phyloP scores from a whole-genome alignment of 2,113 vertebrate species.

The Grus americana region DNA sequence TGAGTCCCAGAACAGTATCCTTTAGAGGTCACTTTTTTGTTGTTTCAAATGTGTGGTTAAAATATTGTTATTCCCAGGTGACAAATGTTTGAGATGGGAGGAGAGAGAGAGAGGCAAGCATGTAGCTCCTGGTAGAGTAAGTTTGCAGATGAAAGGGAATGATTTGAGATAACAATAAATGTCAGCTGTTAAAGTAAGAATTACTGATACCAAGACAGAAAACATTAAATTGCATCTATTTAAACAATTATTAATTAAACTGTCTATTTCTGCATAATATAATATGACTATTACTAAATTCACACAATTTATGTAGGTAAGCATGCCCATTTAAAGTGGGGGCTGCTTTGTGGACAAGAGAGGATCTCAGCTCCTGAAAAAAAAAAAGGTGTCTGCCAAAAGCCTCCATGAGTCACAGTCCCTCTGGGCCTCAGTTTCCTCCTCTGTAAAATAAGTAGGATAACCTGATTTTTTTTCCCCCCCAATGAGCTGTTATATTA shows the following conservation, averaged over 20 bases:
- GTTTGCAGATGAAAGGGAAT: neutral
- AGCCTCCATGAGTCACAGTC: neutral
- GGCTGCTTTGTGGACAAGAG: neutral
- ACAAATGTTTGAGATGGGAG: neutral
- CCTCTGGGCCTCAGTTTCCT: constrained; percentile 2
- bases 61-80: neutral
- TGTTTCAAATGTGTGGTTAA: neutral
- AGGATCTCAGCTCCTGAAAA: neutral
- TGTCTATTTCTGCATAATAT: neutral
- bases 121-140: neutral
- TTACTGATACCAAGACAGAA: neutral
- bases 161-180: neutral
- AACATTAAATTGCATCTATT: neutral
- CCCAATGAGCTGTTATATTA: neutral
- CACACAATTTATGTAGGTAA: neutral
- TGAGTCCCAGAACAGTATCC: neutral
- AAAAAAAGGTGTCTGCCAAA: neutral
- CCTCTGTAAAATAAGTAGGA: neutral
- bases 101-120: neutral
- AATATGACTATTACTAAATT: neutral
- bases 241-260: neutral
- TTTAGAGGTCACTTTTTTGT: neutral
- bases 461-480: neutral
- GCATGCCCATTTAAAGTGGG: neutral
- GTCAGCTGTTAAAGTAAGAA: neutral